A percentile compares a stretch with the other conserved stretches of the same genome.
These are phyloP conservation scores for Gallinago paraguaiae DNA, from an alignment of 2,113 vertebrate species.

Conservation along the genomic window DNA sequence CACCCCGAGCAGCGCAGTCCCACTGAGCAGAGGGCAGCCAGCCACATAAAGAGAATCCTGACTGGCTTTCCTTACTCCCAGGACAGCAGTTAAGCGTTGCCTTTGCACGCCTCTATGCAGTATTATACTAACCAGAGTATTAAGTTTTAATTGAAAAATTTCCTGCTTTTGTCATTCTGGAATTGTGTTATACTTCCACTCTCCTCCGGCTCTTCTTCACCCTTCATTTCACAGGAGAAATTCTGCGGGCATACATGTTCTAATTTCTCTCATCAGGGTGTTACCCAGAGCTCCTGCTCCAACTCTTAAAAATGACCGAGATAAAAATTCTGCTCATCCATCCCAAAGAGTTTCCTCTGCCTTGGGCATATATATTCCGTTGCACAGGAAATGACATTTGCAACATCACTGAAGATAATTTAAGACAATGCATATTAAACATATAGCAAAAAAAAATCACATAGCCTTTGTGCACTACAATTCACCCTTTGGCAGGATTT, in stretches of 20 bases:
- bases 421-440: background rate
- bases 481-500: background rate
- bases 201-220: background rate
- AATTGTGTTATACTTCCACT: background rate
- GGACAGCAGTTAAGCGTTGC: background rate
- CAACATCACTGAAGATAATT: background rate
- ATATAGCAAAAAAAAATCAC: rapidly evolving
- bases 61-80: background rate
- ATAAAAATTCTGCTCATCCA: background rate
- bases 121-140: background rate
- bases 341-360: background rate
- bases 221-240: background rate
- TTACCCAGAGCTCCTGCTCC: background rate
- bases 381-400: background rate
- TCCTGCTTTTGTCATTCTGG: background rate
- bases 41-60: rapidly evolving
- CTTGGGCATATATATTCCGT: background rate
- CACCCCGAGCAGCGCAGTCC: rapidly evolving
- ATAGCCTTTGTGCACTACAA: rapidly evolving
- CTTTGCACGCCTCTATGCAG: rapidly evolving
- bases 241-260: background rate
- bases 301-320: background rate
- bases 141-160: background rate
- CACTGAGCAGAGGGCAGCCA: background rate
- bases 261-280: background rate